Percentiles rank a stretch among this genome's conserved stretches.
Evolutionary conservation across 2,888 invertebrate genomes (phyloP).

Genomic region (Cheilosia soror): DNA sequence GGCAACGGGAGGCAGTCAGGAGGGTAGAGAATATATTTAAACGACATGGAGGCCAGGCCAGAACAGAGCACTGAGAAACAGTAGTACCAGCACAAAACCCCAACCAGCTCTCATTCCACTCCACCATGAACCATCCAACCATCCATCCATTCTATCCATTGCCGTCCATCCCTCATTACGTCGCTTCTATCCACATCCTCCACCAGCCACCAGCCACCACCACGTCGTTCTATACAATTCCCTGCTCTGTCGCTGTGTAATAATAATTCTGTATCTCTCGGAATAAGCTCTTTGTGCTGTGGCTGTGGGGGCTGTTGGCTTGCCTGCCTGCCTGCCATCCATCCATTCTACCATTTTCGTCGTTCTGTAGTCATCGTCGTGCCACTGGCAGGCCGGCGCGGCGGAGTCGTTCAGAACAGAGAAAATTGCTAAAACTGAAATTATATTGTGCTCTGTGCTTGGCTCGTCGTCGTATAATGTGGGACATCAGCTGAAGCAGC

Average conservation of each 20-base stretch:
- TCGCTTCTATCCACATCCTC: constrained; percentile 54
- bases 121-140: constrained; percentile 48
- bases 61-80: constrained; percentile 39
- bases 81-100: constrained; percentile 64
- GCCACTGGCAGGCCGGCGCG: constrained; percentile 52
- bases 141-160: constrained; percentile 53
- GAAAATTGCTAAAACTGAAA: constrained; percentile 75
- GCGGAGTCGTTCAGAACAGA: constrained; percentile 68
- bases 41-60: constrained; percentile 66
- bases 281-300: constrained; percentile 75
- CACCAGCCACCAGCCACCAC: constrained; percentile 2
- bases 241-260: constrained; percentile 71
- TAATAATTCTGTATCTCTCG: constrained; percentile 74
- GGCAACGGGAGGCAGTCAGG: constrained; percentile 7
- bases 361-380: constrained; percentile 55
- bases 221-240: constrained; percentile 56
- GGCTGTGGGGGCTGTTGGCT: constrained; percentile 65
- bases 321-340: constrained; percentile 56
- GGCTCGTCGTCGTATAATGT: constrained; percentile 55
- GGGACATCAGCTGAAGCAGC: constrained; percentile 74
- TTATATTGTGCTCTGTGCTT: constrained; percentile 62
- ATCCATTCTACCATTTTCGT: constrained; percentile 54
- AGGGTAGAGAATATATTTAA: constrained; percentile 49
- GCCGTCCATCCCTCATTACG: constrained; percentile 51
- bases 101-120: constrained; percentile 67